Conservation (phyloP, 2,113 vertebrate genomes). For the Urocolius indicus region DNA sequence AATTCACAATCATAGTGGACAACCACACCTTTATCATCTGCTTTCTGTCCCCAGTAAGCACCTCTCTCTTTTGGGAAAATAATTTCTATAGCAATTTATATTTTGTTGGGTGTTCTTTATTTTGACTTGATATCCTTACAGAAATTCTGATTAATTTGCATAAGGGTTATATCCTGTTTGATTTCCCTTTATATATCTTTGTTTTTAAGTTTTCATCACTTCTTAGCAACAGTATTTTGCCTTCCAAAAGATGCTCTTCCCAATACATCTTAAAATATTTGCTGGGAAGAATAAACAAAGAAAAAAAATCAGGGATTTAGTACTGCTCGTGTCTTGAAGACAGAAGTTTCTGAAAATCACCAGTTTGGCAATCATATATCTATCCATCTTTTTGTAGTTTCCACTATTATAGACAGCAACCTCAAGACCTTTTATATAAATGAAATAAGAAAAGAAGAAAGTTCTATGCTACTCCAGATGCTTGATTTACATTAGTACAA, state of each 20-base stretch:
- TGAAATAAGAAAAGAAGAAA: background rate
- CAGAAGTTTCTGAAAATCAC: constrained; percentile 35
- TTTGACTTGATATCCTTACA: background rate
- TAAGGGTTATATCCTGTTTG: background rate
- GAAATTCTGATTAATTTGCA: background rate
- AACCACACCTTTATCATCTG: background rate
- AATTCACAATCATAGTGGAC: background rate
- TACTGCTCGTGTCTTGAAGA: background rate
- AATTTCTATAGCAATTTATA: background rate
- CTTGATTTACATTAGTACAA: background rate
- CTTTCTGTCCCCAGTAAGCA: background rate
- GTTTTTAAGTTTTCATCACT: background rate
- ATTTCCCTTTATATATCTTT: constrained; percentile 30
- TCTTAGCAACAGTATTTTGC: background rate
- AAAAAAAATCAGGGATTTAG: background rate
- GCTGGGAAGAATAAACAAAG: background rate
- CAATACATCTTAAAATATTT: constrained; percentile 23
- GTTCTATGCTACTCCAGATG: background rate
- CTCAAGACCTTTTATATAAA: background rate
- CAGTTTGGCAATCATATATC: background rate
- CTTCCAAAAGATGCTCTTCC: constrained; percentile 22
- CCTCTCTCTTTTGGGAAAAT: background rate
- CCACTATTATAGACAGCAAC: background rate
- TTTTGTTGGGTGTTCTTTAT: constrained; percentile 10
- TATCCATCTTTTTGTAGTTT: background rate